Evolutionary conservation across 2,797 vertebrate species (phyloP), one percentile per base, ranked within the genome.

Genomic region (Odontamblyopus rebecca): DNA sequence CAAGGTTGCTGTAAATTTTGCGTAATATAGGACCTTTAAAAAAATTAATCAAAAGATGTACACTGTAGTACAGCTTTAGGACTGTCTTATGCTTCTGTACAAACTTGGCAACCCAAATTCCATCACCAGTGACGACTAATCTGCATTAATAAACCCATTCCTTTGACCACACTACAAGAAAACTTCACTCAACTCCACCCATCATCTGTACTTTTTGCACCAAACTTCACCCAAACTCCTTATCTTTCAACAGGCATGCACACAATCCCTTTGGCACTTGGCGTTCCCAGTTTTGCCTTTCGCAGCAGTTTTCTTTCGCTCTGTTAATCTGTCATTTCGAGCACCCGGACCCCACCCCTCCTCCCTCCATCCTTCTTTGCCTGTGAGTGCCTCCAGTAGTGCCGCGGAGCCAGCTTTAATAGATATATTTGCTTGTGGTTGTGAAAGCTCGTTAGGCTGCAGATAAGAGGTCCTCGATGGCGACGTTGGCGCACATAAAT

Each of bases 391-490:
- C 82, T 80, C 85, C 72, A 80, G 53, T 67, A 54, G 76, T 83
- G 76, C 84, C 68, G 73, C 3, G 60, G 67, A 82, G 81, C 65
- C 61, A 78, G 72, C 82, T 84, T 85, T 86, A 87, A 90, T 79
- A 78, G 80, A 88, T 86, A 77, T 86, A 85, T 90, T 86, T 90
- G 84, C 89, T 91, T 90, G 82, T 72, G 62, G 65, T 82, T 85
- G 76, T 57, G 78, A 85, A 81, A 88, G 88, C 89, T 91, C 68
- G 72, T 90, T 91, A 89, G 87, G 82, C 76, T 80, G 29, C 71
- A 86, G 84, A 91, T 88, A 86, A 87, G 86, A 86, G 86, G 73
- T 26, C 53, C 82, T 84, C 75, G 73, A 71, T 72, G 82, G 80
- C 85, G 71, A 70, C 72, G 30, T 74, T 61, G 41, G 72, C 16